A percentile compares a stretch with the other conserved stretches of the same genome.
phyloP scores from a whole-genome alignment of 2,888 invertebrate genomes.

The Euclidia mi region DNA sequence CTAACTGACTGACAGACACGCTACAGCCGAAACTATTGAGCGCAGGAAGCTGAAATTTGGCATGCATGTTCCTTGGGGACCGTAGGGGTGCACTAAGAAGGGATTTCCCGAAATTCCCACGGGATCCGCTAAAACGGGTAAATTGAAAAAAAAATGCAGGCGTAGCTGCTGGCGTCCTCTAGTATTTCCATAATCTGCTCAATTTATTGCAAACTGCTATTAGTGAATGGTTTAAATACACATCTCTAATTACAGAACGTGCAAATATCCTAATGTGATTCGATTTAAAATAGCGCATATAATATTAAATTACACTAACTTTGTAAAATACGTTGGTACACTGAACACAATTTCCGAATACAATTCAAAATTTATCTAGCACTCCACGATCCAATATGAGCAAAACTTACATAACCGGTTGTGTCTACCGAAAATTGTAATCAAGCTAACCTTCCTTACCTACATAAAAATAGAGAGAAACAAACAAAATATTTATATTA shows the following conservation, averaged over 20 bases:
- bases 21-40: no score
- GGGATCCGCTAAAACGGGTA: no score
- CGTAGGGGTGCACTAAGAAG: no score
- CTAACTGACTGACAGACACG: no score
- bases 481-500: slow-evolving; percentile 47
- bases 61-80: no score
- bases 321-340: neutral
- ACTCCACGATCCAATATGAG: slow-evolving; percentile 9
- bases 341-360: neutral
- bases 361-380: slow-evolving; percentile 9
- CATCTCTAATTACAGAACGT: neutral
- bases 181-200: neutral
- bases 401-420: slow-evolving; percentile 17
- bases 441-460: slow-evolving; percentile 22
- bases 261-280: neutral
- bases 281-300: neutral
- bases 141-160: no score
- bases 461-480: slow-evolving; percentile 24
- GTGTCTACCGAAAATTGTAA: slow-evolving; percentile 18
- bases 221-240: neutral
- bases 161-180: no score
- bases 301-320: neutral
- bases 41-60: no score
- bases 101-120: no score
- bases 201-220: neutral